Base-by-base conservation (phyloP, 2,888 invertebrate genomes). In the Microctonus aethiopoides region DNA sequence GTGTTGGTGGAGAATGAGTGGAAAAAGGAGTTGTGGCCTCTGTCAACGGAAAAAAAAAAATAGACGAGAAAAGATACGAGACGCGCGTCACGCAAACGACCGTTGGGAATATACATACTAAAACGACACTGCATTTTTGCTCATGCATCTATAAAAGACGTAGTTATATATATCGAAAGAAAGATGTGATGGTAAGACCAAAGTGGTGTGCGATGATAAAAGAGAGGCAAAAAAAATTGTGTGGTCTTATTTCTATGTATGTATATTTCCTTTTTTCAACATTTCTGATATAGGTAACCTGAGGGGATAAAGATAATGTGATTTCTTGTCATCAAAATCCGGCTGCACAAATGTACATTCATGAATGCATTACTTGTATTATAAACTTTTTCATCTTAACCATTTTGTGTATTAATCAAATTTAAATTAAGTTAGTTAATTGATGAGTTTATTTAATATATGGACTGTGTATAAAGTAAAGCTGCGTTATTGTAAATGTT, bases 311-410 rank as follows among this genome's bases (percentile, higher is more conserved):
- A 68, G 74, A 75, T 79, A 80, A 80, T 77, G 75, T 77, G 75
- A 71, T 80, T 83, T 80, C 81, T 79, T 76, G 75, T 73, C 75
- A 75, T n/a, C 26, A 74, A 65, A 70, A 75, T 76, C 73, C 75
- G 75, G 22, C 51, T 74, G 67, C 68, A 75, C 75, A 67, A 13
- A 62, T 72, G 76, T 74, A 76, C 80, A 76, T 80, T 83, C 82
- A 80, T 81, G 82, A 82, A 84, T 83, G 81, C 82, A 80, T 83
- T 81, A 81, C 76, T 78, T 71, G 72, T n/a, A 24, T 75, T 74
- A 74, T 74, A 70, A 76, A n/a, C n/a, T n/a, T n/a, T n/a, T n/a
- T n/a, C n/a, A n/a, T n/a, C n/a, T n/a, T n/a, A n/a, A n/a, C n/a
- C n/a, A n/a, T n/a, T n/a, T n/a, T n/a, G n/a, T n/a, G n/a, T n/a